These are phyloP conservation scores for Gerris lacustris DNA, from an alignment of 2,888 invertebrate species.

Conservation along the genomic window DNA sequence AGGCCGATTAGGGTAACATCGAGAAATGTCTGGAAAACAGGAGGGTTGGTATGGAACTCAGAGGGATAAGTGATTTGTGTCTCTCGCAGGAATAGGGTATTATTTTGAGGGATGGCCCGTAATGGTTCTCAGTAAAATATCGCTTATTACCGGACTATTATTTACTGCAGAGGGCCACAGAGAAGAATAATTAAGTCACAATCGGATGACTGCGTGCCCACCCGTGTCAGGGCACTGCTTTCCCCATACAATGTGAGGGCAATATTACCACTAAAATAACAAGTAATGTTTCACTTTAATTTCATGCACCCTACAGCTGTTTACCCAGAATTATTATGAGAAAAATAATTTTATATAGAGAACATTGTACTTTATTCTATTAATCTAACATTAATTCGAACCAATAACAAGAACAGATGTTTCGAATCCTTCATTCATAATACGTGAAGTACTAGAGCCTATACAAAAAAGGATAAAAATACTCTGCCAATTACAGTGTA, in stretches of 20 bases:
- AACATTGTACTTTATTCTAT: too few species aligned
- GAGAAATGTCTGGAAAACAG: neutral
- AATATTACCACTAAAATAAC: neutral
- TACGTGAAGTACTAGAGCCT: too few species aligned
- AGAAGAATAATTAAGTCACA: slow-evolving; percentile 2
- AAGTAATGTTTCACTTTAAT: neutral
- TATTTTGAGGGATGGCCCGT: neutral
- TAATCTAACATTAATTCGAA: too few species aligned
- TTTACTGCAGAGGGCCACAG: neutral
- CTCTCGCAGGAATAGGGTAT: neutral
- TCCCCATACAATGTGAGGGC: neutral
- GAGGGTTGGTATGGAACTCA: neutral
- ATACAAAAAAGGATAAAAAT: too few species aligned
- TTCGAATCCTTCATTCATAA: too few species aligned
- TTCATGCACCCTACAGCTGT: neutral
- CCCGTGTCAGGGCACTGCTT: neutral
- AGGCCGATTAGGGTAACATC: neutral
- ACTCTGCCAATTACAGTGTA: too few species aligned
- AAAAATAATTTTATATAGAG: too few species aligned
- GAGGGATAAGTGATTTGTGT: neutral
- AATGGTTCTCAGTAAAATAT: neutral
- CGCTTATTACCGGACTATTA: neutral
- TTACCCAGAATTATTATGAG: too few species aligned
- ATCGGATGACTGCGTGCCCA: neutral
- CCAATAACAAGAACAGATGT: too few species aligned